Evolutionary conservation across 2,797 vertebrate genomes (phyloP).

Genomic region (Trachops cirrhosus): DNA sequence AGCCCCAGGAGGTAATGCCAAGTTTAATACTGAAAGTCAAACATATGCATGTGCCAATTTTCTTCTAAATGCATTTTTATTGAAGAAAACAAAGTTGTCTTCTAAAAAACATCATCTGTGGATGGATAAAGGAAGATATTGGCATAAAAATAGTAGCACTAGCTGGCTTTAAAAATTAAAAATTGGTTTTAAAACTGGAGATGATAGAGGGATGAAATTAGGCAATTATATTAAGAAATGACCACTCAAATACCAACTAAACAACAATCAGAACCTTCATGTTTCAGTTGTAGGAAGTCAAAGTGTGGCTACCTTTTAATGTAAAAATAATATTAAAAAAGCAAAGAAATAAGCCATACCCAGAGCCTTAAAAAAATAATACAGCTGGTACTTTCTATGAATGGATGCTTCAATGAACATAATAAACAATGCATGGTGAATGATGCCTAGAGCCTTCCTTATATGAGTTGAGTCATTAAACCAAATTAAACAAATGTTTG

Average conservation of each 20-base stretch:
- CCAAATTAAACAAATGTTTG: background rate
- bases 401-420: background rate
- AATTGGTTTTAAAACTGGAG: background rate
- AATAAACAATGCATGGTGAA: background rate
- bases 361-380: background rate
- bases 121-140: slow-evolving; percentile 55
- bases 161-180: slow-evolving; percentile 4
- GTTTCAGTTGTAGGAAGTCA: background rate
- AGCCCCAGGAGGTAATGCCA: slow-evolving; percentile 80
- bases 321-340: background rate
- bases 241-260: background rate
- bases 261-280: background rate
- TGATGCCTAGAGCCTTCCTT: background rate
- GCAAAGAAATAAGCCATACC: background rate
- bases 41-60: slow-evolving; percentile 78
- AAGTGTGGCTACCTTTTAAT: background rate
- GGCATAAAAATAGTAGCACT: background rate
- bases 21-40: slow-evolving; percentile 83
- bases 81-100: slow-evolving; percentile 82
- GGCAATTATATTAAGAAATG: background rate
- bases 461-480: background rate
- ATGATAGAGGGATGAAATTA: background rate
- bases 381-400: background rate
- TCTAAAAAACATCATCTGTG: slow-evolving; percentile 72
- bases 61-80: slow-evolving; percentile 82